These are phyloP conservation scores for Danaus plexippus DNA, from an alignment of 1,140 invertebrate genomes.

Conservation along the genomic window DNA sequence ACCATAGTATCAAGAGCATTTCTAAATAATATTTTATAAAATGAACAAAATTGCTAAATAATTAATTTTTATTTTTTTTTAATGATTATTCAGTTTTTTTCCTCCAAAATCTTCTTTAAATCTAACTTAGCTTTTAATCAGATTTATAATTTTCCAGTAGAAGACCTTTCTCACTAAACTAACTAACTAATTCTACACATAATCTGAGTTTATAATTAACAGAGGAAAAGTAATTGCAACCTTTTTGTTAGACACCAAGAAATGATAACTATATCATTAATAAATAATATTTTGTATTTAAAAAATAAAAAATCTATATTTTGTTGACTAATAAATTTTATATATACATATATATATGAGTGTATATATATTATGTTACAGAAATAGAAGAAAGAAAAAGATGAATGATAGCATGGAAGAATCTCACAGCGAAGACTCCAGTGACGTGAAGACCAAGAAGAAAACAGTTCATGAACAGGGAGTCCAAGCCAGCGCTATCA, in stretches of 20 bases:
- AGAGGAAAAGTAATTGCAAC: background rate
- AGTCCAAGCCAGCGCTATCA: constrained; percentile 12
- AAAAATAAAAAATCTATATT: background rate
- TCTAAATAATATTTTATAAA: too few relatives aligned
- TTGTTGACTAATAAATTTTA: background rate
- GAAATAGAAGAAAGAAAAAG: constrained; percentile 41
- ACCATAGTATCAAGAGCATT: background rate
- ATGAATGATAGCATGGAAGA: constrained; percentile 16
- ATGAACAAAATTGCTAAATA: too few relatives aligned
- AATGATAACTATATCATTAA: too few relatives aligned
- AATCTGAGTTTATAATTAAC: background rate
- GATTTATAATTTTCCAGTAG: too few relatives aligned
- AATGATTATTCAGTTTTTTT: too few relatives aligned
- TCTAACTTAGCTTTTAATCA: too few relatives aligned
- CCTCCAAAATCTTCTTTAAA: too few relatives aligned
- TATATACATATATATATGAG: constrained; percentile 5
- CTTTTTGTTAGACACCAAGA: background rate
- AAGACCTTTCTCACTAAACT: too few relatives aligned
- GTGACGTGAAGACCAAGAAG: constrained; percentile 13
- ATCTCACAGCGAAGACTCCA: constrained; percentile 24
- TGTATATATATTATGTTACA: too few relatives aligned
- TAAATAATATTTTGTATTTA: background rate
- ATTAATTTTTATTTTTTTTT: too few relatives aligned
- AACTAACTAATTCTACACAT: too few relatives aligned
- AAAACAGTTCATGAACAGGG: constrained; percentile 4